phyloP scores from a whole-genome alignment of 2,113 vertebrate species.

The Chinchilla lanigera region DNA sequence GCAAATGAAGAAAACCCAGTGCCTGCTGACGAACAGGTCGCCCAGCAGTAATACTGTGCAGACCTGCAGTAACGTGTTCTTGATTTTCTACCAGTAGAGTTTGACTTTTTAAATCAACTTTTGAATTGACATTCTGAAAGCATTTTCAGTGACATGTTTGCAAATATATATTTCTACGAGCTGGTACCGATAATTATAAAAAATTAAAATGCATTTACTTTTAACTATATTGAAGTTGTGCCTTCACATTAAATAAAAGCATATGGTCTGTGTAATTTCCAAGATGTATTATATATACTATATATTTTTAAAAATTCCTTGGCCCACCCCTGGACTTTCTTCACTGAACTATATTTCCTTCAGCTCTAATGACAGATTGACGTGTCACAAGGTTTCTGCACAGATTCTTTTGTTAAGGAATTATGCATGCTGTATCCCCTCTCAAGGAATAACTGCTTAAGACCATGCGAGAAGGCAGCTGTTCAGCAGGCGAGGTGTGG shows the following conservation, averaged over 20 bases:
- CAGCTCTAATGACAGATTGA: slow-evolving; percentile 54
- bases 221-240: slow-evolving; percentile 84
- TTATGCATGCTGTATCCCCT: slow-evolving; percentile 23
- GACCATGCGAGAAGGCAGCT: not conserved
- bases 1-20: slow-evolving; percentile 85
- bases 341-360: slow-evolving; percentile 70
- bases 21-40: slow-evolving; percentile 76
- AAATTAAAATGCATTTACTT: slow-evolving; percentile 80
- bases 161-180: slow-evolving; percentile 85
- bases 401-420: slow-evolving; percentile 61
- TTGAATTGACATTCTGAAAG: slow-evolving; percentile 78
- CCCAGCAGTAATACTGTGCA: slow-evolving; percentile 76
- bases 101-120: slow-evolving; percentile 74
- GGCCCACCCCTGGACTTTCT: slow-evolving; percentile 55
- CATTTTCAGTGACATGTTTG: slow-evolving; percentile 67
- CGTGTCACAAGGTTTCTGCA: slow-evolving; percentile 49
- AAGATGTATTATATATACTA: slow-evolving; percentile 81
- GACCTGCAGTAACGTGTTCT: slow-evolving; percentile 54
- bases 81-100: slow-evolving; percentile 77
- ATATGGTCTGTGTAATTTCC: slow-evolving; percentile 84
- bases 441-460: slow-evolving; percentile 53
- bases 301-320: slow-evolving; percentile 84
- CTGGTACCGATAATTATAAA: slow-evolving; percentile 75
- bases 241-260: slow-evolving; percentile 87
- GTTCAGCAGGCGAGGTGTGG: slow-evolving; percentile 34